phyloP scores from a whole-genome alignment of 2,113 vertebrate genomes.

The Sturnus vulgaris region DNA sequence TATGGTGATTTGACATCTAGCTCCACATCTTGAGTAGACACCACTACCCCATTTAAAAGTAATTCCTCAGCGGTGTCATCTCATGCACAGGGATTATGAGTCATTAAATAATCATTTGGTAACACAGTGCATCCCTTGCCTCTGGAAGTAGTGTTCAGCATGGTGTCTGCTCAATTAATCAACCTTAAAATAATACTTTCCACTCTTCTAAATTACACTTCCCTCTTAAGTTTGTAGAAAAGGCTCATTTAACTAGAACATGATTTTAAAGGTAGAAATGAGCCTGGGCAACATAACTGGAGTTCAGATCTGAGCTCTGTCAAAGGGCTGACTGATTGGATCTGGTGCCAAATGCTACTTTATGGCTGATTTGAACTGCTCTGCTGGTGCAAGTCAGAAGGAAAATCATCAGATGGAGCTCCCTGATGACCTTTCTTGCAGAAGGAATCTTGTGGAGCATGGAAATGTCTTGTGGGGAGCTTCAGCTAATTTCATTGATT shows the following conservation, averaged over 20 bases:
- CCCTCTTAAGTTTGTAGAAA: neutral
- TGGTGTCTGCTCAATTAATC: neutral
- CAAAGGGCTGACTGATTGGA: neutral
- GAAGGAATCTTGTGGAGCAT: neutral
- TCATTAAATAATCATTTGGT: conserved; percentile 51
- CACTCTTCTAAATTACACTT: neutral
- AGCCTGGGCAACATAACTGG: neutral
- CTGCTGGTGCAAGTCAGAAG: neutral
- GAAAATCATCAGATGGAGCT: neutral
- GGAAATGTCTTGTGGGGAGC: neutral
- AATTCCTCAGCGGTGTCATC: conserved; percentile 35
- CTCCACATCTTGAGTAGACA: conserved; percentile 9
- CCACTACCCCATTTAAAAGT: conserved; percentile 14
- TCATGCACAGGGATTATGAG: conserved; percentile 22
- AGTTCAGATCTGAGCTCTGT: neutral
- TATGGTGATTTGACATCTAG: neutral
- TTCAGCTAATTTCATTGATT: neutral
- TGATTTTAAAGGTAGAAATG: neutral
- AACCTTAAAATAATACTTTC: conserved; percentile 42
- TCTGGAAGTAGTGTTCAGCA: conserved; percentile 11
- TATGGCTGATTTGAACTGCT: neutral
- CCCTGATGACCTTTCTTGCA: neutral
- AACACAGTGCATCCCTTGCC: neutral
- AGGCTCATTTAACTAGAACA: neutral
- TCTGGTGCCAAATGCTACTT: neutral